Base-by-base conservation (phyloP, 2,113 vertebrate species). In the Sciurus niger region DNA sequence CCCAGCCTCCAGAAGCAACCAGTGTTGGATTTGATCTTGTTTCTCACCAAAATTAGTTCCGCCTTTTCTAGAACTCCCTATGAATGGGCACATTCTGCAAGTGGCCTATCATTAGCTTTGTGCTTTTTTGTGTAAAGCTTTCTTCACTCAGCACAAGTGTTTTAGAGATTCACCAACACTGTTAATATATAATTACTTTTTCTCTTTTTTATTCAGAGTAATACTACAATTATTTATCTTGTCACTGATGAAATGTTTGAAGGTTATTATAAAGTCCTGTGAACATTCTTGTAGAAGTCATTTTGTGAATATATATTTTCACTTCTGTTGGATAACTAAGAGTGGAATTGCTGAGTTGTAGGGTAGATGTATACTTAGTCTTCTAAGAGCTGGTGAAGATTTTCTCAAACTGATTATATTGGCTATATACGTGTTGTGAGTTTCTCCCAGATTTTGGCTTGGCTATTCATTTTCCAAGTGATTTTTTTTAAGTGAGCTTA, bases 401-500 rank as follows among this genome's bases (percentile, higher is more conserved):
- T 77, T 92, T 80, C 37, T 84, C 92, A 95, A 90, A 77, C 24
- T 67, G 28, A 63, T 20, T 30, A 0, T 43, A 65, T 25, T 80
- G 25, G 22, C 60, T 93, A 4, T 37, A n/a, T 16, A 11, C 63
- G 30, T 51, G 86, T 90, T 85, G 51, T 70, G 40, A 83, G 72
- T 84, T 67, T 79, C 37, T 89, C 40, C 34, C 34, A 85, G 46
- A 43, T 53, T 79, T 93, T 96, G 82, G 79, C 34, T 79, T 76
- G 63, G n/a, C 8, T 94, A 68, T 63, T 93, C 18, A 70, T 84
- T 97, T 94, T 67, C 63, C 78, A 77, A 84, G 78, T 63, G 58
- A 93, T 84, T 95, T 84, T n/a, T 93, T 74, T 90, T 67, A 76
- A 63, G 53, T 53, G 48, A 96, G 13, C 17, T 92, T 20, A 82